Evolutionary conservation across 2,113 vertebrate genomes (phyloP), one percentile per base, ranked within the genome.

Genomic region (Engystomops pustulosus): DNA sequence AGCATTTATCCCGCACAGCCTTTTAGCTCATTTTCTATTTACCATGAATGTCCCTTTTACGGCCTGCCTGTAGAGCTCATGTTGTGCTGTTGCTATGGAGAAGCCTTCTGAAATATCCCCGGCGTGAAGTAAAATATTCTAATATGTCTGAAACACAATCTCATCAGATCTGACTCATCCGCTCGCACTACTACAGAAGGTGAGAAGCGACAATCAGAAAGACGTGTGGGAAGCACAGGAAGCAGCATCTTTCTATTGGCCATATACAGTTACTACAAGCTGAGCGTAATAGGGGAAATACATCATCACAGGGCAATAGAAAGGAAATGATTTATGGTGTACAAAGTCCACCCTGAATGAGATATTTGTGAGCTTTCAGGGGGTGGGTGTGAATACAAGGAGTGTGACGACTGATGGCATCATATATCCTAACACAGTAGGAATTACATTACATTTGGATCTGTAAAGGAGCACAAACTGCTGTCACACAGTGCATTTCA

Each of bases 141-240:
- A 47, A 32, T 27, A 18, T 18, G 25, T 30, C 71, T 74, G 71
- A 49, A 74, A 70, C 65, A 68, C 68, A 41, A 27, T 79, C 34
- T 47, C 53, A 1, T 5, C 77, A 79, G 55, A 79, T 69, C 60
- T 69, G 79, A 68, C 25, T 80, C 79, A 80, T 80, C 44, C 17
- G 15, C 49, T 55, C 32, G 20, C 74, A 58, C 18, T 36, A 47
- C 78, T 68, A 47, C 15, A 49, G 55, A 44, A 32, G 62, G 60
- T 51, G 44, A 25, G 41, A 67, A 49, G 38, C 2, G 38, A 41
- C 25, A 27, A 12, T 69, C 44, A 8, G 15, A 23, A 41, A 3
- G 60, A 36, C 44, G 60, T 69, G 79, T 80, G 62, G 79, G 62
- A 11, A 34, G 78, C 41, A 9, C 78, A 49, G 78, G 78, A 80